Conservation (phyloP, 2,888 invertebrate species). For the Diogma glabrata region DNA sequence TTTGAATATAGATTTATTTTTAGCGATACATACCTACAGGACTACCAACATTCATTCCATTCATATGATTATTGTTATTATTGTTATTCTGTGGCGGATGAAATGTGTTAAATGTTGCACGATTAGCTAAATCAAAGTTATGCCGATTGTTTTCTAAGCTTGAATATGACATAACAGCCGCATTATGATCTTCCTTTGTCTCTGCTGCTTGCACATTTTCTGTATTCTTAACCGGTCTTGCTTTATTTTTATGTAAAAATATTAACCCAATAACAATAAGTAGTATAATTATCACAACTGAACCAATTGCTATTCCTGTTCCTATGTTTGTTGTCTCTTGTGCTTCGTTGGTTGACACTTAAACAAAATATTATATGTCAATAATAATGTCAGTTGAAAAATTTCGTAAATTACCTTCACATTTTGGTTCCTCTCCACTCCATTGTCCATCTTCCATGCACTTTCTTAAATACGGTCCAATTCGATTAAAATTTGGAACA, state of each 20-base stretch:
- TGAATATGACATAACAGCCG: conserved; percentile 81
- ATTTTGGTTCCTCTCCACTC: conserved; percentile 79
- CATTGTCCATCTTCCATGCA: conserved; percentile 75
- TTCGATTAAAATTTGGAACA: conserved; percentile 68
- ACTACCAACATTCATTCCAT: neutral
- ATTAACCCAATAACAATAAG: conserved; percentile 66
- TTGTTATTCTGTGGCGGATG: conserved; percentile 33
- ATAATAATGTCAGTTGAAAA: neutral
- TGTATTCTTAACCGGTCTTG: conserved; percentile 76
- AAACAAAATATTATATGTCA: conserved; percentile 10
- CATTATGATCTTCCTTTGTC: conserved; percentile 73
- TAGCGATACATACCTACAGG: no score
- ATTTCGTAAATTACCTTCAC: conserved; percentile 46
- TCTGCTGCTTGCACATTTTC: conserved; percentile 81
- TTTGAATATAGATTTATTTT: no score
- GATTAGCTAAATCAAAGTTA: conserved; percentile 27
- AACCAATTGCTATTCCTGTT: conserved; percentile 72
- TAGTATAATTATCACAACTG: conserved; percentile 68
- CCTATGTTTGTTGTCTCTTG: conserved; percentile 62
- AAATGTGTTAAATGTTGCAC: conserved; percentile 36
- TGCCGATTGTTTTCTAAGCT: conserved; percentile 49
- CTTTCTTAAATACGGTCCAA: conserved; percentile 70
- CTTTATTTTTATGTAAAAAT: conserved; percentile 71
- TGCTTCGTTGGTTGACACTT: conserved; percentile 52
- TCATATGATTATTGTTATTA: conserved; percentile 32